A percentile compares a stretch with the other conserved stretches of the same genome.
phyloP scores from a whole-genome alignment of 2,113 vertebrate species.

The Globicephala melas region DNA sequence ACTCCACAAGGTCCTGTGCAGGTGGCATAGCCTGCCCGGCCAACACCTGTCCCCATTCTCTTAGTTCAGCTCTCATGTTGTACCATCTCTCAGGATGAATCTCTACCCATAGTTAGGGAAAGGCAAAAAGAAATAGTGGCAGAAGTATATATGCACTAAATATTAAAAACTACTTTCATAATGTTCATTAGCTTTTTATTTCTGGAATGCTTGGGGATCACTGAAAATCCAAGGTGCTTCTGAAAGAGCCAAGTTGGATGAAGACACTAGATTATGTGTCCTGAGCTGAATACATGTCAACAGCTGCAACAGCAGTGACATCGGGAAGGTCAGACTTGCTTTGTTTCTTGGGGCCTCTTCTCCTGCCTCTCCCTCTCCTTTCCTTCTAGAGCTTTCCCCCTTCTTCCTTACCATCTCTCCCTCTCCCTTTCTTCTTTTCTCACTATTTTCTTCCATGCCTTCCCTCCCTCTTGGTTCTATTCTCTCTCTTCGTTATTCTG shows the following conservation, averaged over 20 bases:
- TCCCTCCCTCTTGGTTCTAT: not conserved
- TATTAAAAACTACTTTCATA: constrained; percentile 55
- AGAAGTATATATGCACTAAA: constrained; percentile 50
- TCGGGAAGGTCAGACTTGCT: constrained; percentile 68
- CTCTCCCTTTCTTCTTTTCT: not conserved
- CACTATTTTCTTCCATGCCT: not conserved
- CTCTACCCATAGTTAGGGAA: not conserved
- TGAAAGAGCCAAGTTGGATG: constrained; percentile 62
- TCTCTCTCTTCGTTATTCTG: not conserved
- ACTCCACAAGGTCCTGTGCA: not conserved
- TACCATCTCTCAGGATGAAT: constrained; percentile 32
- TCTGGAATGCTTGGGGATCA: constrained; percentile 71
- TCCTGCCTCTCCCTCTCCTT: not conserved
- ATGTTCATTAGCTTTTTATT: constrained; percentile 75
- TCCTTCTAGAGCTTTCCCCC: not conserved
- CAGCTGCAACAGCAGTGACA: constrained; percentile 17
- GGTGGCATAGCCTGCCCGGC: not conserved
- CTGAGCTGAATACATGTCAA: constrained; percentile 34
- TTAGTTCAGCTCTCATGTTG: constrained; percentile 55
- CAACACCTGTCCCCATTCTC: not conserved
- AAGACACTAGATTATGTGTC: constrained; percentile 53
- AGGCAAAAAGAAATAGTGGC: constrained; percentile 30
- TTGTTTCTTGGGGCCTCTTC: constrained; percentile 74
- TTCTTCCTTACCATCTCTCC: not conserved
- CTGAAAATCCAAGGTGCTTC: constrained; percentile 73